phyloP scores from a whole-genome alignment of 2,113 vertebrate species.

The Nothocercus julius region DNA sequence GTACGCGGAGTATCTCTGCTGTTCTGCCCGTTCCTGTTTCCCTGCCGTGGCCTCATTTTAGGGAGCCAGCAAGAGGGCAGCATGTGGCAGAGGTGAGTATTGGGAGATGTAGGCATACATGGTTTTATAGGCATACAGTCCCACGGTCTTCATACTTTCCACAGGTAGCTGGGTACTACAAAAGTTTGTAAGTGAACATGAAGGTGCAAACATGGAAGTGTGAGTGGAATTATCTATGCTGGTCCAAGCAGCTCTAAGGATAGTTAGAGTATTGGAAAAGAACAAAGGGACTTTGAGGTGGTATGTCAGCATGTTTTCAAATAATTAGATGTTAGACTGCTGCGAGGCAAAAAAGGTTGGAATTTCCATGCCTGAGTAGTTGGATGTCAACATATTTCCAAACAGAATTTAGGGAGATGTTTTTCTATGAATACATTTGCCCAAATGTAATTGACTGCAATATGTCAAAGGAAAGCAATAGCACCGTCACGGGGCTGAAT shows the following conservation, averaged over 20 bases:
- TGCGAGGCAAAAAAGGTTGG: conserved; percentile 2
- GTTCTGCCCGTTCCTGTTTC: not conserved
- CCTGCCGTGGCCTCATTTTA: not conserved
- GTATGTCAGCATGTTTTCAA: not conserved
- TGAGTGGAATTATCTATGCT: not conserved
- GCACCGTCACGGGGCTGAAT: not conserved
- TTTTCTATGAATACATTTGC: not conserved
- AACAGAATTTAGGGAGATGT: not conserved
- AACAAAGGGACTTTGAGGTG: not conserved
- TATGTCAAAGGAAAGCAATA: not conserved
- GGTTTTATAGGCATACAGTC: not conserved
- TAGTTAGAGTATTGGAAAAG: not conserved
- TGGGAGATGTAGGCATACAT: not conserved
- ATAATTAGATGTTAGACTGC: not conserved
- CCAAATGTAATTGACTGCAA: not conserved
- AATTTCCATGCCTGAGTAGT: not conserved
- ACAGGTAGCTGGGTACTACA: not conserved
- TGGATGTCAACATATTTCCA: not conserved
- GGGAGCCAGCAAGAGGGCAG: not conserved
- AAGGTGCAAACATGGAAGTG: not conserved
- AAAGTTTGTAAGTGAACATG: not conserved
- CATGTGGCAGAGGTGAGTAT: not conserved
- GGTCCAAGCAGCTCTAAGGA: not conserved
- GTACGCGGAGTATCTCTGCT: not conserved
- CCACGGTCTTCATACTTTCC: not conserved